A percentile compares a stretch with the other conserved stretches of the same genome.
Evolutionary conservation across 2,888 invertebrate species (phyloP).

Genomic region (Rapana venosa): DNA sequence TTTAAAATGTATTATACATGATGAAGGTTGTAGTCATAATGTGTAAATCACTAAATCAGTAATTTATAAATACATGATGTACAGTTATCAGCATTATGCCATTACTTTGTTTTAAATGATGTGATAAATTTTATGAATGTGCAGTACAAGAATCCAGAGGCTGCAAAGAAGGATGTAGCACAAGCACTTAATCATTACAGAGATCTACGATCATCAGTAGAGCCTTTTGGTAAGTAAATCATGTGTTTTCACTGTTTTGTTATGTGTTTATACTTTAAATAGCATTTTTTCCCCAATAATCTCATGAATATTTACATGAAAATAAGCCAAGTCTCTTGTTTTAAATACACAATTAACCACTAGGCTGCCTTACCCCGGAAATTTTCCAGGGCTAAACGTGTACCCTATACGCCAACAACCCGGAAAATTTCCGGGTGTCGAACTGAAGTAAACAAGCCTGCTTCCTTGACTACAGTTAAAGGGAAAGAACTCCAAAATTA

Average conservation of each 20-base stretch:
- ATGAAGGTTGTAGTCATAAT: not conserved
- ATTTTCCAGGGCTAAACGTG: no score
- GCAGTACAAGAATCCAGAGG: slow-evolving; percentile 86
- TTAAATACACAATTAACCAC: no score
- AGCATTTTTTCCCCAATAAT: no score
- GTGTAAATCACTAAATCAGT: not conserved
- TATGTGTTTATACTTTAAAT: not conserved
- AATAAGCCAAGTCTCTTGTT: no score
- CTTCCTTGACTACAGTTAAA: no score
- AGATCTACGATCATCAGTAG: slow-evolving; percentile 84
- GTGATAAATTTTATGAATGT: slow-evolving; percentile 13
- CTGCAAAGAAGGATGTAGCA: slow-evolving; percentile 84
- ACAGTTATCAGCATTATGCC: not conserved
- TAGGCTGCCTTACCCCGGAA: no score
- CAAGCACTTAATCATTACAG: slow-evolving; percentile 84
- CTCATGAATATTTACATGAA: no score
- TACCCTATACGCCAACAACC: no score
- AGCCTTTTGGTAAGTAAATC: slow-evolving; percentile 84
- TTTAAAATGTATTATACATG: no score
- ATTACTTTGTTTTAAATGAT: not conserved
- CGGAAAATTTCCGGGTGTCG: no score
- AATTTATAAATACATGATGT: not conserved
- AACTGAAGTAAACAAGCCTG: no score
- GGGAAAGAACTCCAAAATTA: no score
- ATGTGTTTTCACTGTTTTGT: not conserved